Evolutionary conservation across 2,797 vertebrate species (phyloP).

Genomic region (Poecile montanus): DNA sequence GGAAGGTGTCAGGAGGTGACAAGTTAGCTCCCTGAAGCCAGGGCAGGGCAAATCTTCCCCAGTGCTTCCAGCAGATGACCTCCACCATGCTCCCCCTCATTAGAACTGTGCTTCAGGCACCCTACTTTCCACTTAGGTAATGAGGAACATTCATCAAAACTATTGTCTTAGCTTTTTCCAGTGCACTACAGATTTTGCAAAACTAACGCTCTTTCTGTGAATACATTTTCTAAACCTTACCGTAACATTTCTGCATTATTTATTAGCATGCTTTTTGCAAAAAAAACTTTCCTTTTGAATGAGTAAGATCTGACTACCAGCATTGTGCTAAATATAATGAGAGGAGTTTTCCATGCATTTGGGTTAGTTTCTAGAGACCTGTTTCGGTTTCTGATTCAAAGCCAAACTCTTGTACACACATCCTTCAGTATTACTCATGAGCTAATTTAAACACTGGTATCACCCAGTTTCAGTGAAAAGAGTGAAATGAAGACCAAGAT

Average conservation of each 20-base stretch:
- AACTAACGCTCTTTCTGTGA: not conserved
- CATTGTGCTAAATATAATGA: not conserved
- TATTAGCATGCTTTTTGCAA: not conserved
- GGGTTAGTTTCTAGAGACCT: not conserved
- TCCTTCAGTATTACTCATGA: not conserved
- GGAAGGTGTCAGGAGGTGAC: not conserved
- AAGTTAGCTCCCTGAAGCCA: not conserved
- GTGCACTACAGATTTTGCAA: not conserved
- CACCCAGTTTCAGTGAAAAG: constrained; percentile 31
- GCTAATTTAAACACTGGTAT: constrained; percentile 38
- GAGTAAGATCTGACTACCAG: not conserved
- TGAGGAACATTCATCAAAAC: not conserved
- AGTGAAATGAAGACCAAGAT: constrained; percentile 44
- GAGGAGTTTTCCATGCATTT: not conserved
- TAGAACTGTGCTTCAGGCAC: not conserved
- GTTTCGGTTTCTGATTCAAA: not conserved
- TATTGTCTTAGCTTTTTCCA: not conserved
- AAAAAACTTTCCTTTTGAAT: not conserved
- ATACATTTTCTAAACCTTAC: constrained; percentile 14
- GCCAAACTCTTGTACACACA: not conserved
- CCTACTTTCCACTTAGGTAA: not conserved
- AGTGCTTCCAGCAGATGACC: not conserved
- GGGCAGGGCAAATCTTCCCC: not conserved
- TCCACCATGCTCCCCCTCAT: not conserved
- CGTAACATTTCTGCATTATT: not conserved